Percentiles rank a stretch among this genome's conserved stretches.
Evolutionary conservation across 1,140 invertebrate species (phyloP).

Genomic region (Hylaeus anthracinus): DNA sequence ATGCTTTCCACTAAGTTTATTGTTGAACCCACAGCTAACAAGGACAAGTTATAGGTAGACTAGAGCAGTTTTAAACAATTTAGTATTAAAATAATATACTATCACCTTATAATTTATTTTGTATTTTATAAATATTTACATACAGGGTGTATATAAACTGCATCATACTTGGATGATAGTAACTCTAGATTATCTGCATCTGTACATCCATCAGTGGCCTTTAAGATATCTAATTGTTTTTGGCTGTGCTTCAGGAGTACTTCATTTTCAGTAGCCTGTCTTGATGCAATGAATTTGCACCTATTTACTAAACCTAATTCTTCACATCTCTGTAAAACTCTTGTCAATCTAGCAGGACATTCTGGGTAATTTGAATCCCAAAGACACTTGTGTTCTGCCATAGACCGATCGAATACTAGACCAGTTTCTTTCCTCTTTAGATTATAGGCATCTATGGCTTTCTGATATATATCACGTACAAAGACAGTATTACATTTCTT

Average conservation of each 20-base stretch:
- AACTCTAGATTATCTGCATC: slow-evolving; percentile 85
- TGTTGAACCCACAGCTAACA: slow-evolving; percentile 89
- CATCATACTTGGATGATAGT: slow-evolving; percentile 90
- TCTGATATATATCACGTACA: slow-evolving; percentile 75
- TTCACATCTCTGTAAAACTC: slow-evolving; percentile 87
- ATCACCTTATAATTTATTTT: neutral
- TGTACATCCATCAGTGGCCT: slow-evolving; percentile 83
- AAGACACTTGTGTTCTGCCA: slow-evolving; percentile 89
- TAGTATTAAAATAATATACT: slow-evolving; percentile 30
- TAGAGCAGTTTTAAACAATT: slow-evolving; percentile 74
- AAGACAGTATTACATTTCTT: slow-evolving; percentile 65
- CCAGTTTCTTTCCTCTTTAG: slow-evolving; percentile 85
- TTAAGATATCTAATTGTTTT: slow-evolving; percentile 85
- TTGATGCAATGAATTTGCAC: slow-evolving; percentile 83
- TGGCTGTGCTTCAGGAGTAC: slow-evolving; percentile 85
- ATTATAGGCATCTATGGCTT: slow-evolving; percentile 85
- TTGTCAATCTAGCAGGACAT: slow-evolving; percentile 87
- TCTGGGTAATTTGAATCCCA: slow-evolving; percentile 94
- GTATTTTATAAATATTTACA: slow-evolving; percentile 63
- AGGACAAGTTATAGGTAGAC: slow-evolving; percentile 90
- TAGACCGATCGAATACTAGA: slow-evolving; percentile 88
- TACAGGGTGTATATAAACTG: slow-evolving; percentile 93
- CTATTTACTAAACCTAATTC: slow-evolving; percentile 87
- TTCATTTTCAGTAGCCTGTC: slow-evolving; percentile 87
- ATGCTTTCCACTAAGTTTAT: slow-evolving; percentile 90